Evolutionary conservation across 2,113 vertebrate genomes (phyloP).

Genomic region (Phainopepla nitens): DNA sequence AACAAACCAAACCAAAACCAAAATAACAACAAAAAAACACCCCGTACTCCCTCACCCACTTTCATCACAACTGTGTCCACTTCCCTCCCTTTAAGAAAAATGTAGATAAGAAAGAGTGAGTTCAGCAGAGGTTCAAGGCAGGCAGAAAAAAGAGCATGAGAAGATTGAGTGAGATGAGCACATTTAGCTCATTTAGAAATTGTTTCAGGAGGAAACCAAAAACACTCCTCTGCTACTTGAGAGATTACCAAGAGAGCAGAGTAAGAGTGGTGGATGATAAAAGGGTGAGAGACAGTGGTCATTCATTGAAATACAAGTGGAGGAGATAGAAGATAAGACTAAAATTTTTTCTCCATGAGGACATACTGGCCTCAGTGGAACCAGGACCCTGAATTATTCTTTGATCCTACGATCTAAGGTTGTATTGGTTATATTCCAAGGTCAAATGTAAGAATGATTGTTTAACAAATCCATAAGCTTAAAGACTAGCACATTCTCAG

Average conservation of each 20-base stretch:
- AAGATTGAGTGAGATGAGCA: neutral
- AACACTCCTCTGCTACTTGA: neutral
- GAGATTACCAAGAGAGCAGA: neutral
- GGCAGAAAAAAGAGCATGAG: neutral
- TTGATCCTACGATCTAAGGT: neutral
- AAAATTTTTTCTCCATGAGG: neutral
- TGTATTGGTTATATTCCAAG: neutral
- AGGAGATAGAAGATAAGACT: neutral
- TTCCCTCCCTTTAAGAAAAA: neutral
- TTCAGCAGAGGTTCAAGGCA: neutral
- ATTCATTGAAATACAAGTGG: neutral
- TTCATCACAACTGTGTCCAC: neutral
- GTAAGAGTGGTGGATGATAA: neutral
- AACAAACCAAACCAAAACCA: neutral
- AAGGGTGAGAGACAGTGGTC: neutral
- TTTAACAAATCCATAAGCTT: neutral
- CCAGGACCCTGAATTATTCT: neutral
- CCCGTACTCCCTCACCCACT: fast-evolving
- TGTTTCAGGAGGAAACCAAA: neutral
- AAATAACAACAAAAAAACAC: neutral
- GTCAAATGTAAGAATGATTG: neutral
- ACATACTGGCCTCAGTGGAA: neutral
- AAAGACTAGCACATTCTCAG: neutral
- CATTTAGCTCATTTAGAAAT: neutral
- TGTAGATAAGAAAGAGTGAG: neutral